A percentile compares a stretch with the other conserved stretches of the same genome.
Evolutionary conservation across 2,797 vertebrate genomes (phyloP).

Genomic region (Rhabdophis nuchalis): DNA sequence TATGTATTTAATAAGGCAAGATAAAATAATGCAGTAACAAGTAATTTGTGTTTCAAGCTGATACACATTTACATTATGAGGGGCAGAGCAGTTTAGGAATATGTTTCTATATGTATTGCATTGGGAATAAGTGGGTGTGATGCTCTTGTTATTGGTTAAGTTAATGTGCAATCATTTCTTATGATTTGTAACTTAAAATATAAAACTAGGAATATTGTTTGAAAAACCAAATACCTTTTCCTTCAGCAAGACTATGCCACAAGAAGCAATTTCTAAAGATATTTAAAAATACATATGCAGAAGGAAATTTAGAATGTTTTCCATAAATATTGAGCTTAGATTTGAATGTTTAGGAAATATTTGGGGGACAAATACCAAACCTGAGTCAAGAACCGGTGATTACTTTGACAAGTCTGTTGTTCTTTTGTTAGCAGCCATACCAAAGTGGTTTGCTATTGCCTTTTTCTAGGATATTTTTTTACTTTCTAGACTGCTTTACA

Average conservation of each 20-base stretch:
- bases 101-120: background rate
- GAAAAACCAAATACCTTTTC: background rate
- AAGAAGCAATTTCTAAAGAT: background rate
- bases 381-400: background rate
- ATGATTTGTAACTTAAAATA: background rate
- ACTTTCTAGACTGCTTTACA: background rate
- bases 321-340: background rate
- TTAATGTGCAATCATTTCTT: background rate
- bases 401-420: background rate
- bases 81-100: background rate
- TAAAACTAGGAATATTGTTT: background rate
- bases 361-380: background rate
- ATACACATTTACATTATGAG: background rate
- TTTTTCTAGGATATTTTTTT: background rate
- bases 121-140: background rate
- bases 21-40: background rate
- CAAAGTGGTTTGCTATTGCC: background rate
- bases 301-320: background rate
- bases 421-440: background rate
- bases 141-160: background rate
- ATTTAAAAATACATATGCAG: background rate
- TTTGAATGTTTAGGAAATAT: background rate
- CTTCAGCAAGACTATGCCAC: background rate
- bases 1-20: background rate
- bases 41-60: background rate